These are phyloP conservation scores for Chiroxiphia lanceolata DNA, from an alignment of 2,797 vertebrate genomes.

Conservation along the genomic window DNA sequence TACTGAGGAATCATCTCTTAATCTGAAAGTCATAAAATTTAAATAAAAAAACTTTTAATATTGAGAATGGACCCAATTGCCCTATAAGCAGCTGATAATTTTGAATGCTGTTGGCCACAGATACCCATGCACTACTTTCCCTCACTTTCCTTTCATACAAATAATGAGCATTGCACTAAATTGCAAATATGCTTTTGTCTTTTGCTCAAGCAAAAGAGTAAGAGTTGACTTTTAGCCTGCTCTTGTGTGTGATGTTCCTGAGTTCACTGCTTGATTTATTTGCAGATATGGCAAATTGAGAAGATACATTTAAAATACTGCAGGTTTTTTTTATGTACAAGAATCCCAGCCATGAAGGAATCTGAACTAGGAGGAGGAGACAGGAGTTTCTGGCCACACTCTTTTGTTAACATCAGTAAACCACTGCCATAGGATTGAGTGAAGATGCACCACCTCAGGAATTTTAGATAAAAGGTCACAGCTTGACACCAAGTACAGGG, in stretches of 20 bases:
- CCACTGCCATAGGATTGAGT: not conserved
- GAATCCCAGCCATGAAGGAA: not conserved
- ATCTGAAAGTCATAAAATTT: not conserved
- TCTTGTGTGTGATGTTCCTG: not conserved
- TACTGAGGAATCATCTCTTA: not conserved
- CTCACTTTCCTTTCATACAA: not conserved
- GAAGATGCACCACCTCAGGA: not conserved
- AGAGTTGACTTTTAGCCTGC: not conserved
- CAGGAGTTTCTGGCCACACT: not conserved
- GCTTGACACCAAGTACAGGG: not conserved
- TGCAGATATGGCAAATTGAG: not conserved
- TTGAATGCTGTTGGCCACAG: not conserved
- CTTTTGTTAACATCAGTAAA: not conserved
- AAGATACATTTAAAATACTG: not conserved
- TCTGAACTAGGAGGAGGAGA: not conserved
- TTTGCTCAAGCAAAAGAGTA: not conserved
- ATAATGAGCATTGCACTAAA: not conserved
- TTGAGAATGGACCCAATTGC: not conserved
- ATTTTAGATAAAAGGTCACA: conserved; percentile 7
- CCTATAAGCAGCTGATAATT: not conserved
- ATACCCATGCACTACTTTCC: not conserved
- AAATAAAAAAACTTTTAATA: not conserved
- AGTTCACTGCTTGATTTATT: not conserved
- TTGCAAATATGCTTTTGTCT: not conserved
- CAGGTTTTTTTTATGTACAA: not conserved